Conservation (phyloP, 2,113 vertebrate genomes). For the Rousettus leschenaultii region DNA sequence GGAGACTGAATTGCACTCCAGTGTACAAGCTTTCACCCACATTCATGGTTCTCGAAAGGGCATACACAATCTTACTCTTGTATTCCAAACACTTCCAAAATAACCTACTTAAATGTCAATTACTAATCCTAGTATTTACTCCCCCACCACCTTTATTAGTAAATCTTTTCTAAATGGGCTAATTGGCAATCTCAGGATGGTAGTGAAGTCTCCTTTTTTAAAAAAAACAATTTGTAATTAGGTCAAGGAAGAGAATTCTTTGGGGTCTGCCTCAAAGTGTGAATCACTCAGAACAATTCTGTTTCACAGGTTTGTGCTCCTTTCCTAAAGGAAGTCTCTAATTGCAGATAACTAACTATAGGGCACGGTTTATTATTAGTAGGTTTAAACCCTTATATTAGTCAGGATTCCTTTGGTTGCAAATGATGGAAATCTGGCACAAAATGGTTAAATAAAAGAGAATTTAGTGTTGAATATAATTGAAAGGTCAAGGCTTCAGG, state of each 20-base stretch:
- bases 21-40: background rate
- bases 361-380: background rate
- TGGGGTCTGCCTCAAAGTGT: constrained; percentile 18
- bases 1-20: background rate
- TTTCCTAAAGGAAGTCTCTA: background rate
- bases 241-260: constrained; percentile 70
- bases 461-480: background rate
- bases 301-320: background rate
- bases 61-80: constrained; percentile 47
- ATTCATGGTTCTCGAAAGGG: background rate
- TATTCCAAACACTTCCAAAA: constrained; percentile 61
- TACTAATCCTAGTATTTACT: constrained; percentile 53
- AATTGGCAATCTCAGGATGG: constrained; percentile 75
- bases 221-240: constrained; percentile 72
- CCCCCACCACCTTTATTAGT: constrained; percentile 68
- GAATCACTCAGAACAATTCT: constrained; percentile 4
- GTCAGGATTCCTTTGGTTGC: background rate
- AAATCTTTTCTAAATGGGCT: constrained; percentile 74
- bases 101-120: constrained; percentile 62
- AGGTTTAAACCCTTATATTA: background rate
- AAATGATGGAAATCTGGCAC: background rate
- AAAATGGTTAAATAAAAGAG: background rate
- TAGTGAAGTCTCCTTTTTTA: constrained; percentile 61
- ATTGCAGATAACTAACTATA: background rate
- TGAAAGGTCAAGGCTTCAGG: background rate